Evolutionary conservation across 1,140 invertebrate genomes (phyloP), one percentile per base, ranked within the genome.

Genomic region (Scaptomyza montana): DNA sequence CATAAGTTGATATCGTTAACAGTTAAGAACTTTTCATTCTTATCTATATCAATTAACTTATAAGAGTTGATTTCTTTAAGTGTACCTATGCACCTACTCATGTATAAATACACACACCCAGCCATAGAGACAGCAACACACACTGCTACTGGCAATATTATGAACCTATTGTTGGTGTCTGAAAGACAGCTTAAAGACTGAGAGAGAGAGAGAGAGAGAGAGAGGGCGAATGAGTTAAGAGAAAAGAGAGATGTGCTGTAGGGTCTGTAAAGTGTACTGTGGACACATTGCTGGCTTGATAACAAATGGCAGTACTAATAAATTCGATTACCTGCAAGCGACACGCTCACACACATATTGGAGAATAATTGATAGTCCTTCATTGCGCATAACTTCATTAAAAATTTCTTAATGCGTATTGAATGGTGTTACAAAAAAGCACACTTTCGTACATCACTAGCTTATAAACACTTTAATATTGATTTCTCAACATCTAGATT

Each of bases 271-370:
- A 28, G 45, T 55, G 57, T 59, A 59, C n/a, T n/a, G n/a, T n/a
- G n/a, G n/a, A n/a, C 62, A 76, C 69, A 73, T 67, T 67, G 74
- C 67, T 76, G 54, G 46, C 43, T 49, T 67, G 50, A 72, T 72
- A 72, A 76, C 69, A 76, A 76, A 76, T 73, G 69, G 63, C 69
- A 57, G 69, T 39, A 84, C 79, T 78, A 89, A 89, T 89, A 89
- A 82, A 89, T 89, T 89, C 84, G 84, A 89, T 89, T 89, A 89
- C 77, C 80, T 82, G 72, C 57, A 55, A 64, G 72, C 72, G 66
- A 74, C 55, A 70, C 57, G 59, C 67, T 60, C 43, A 41, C 49
- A 45, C 51, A 39, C 55, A 59, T 43, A 68, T 46, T 51, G 25
- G 33, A 50, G 21, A 72, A 82, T 87, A 78, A 89, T 89, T 82